Evolutionary conservation across 2,888 invertebrate genomes (phyloP).

Genomic region (Mimumesa dahlbomi): DNA sequence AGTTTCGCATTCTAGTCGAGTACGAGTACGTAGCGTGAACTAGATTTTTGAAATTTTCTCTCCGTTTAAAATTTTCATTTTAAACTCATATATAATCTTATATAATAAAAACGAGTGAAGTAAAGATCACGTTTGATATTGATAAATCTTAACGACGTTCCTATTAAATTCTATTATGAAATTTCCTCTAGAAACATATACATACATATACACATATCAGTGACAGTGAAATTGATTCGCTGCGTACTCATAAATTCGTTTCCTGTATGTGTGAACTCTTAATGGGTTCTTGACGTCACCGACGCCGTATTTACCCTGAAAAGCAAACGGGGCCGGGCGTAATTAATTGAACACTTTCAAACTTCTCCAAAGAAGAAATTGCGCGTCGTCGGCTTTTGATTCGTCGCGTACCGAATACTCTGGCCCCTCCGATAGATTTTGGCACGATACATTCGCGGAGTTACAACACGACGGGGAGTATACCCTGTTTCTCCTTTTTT

Average conservation of each 20-base stretch:
- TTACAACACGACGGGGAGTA: slow-evolving; percentile 19
- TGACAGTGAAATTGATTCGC: no score
- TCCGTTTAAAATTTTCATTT: no score
- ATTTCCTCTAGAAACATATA: no score
- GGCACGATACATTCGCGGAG: slow-evolving; percentile 44
- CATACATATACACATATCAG: no score
- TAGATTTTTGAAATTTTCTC: no score
- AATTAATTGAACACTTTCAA: slow-evolving; percentile 49
- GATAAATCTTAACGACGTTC: no score
- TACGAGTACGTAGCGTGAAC: no score
- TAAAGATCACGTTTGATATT: no score
- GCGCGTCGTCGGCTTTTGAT: slow-evolving; percentile 37
- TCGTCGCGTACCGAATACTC: slow-evolving; percentile 34
- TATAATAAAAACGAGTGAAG: no score
- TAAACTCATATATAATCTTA: no score
- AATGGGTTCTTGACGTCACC: not conserved
- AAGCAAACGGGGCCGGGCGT: slow-evolving; percentile 3
- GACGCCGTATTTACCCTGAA: not conserved
- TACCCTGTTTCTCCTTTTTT: slow-evolving; percentile 24
- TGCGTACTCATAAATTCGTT: not conserved
- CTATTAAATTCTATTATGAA: no score
- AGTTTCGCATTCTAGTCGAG: no score
- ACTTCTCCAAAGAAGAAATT: slow-evolving; percentile 24
- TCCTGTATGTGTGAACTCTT: slow-evolving; percentile 1
- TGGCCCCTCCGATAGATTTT: slow-evolving; percentile 53